A percentile compares a stretch with the other conserved stretches of the same genome.
Conservation (phyloP, 1,140 invertebrate genomes). For the Drosophila melanica region DNA sequence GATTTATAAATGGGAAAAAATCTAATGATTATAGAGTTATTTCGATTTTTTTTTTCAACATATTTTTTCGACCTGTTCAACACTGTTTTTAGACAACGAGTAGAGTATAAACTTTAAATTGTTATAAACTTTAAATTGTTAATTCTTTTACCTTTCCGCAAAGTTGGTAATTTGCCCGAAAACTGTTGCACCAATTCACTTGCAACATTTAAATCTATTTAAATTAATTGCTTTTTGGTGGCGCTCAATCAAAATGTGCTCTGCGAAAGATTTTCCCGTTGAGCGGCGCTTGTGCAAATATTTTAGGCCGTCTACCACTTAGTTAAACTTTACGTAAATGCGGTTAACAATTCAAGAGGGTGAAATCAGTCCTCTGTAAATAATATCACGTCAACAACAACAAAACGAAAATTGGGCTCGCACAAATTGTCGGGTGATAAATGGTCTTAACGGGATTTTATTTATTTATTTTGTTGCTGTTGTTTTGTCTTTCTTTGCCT, state of each 20-base stretch:
- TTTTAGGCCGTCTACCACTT: conserved; percentile 36
- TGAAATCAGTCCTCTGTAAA: conserved; percentile 81
- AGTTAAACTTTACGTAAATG: conserved; percentile 54
- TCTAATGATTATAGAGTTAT: too few relatives aligned
- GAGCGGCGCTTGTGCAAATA: conserved; percentile 45
- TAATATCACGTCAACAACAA: conserved; percentile 70
- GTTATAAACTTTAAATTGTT: too few relatives aligned
- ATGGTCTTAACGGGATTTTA: conserved; percentile 79
- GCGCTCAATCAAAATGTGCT: background rate
- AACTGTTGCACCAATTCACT: background rate
- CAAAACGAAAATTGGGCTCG: conserved; percentile 51
- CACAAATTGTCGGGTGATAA: conserved; percentile 78
- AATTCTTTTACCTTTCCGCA: too few relatives aligned
- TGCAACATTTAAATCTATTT: conserved; percentile 1
- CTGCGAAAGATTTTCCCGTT: conserved; percentile 18
- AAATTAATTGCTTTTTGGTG: conserved; percentile 7
- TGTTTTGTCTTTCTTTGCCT: background rate
- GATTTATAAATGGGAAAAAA: too few relatives aligned
- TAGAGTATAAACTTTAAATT: too few relatives aligned
- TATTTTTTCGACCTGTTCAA: too few relatives aligned
- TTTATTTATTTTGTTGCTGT: conserved; percentile 42
- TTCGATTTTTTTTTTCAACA: too few relatives aligned
- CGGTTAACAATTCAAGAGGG: conserved; percentile 71
- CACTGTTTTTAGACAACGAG: too few relatives aligned
- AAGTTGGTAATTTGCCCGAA: too few relatives aligned